A percentile compares a stretch with the other conserved stretches of the same genome.
Conservation (phyloP, 2,797 vertebrate genomes). For the Bradypodion ventrale region DNA sequence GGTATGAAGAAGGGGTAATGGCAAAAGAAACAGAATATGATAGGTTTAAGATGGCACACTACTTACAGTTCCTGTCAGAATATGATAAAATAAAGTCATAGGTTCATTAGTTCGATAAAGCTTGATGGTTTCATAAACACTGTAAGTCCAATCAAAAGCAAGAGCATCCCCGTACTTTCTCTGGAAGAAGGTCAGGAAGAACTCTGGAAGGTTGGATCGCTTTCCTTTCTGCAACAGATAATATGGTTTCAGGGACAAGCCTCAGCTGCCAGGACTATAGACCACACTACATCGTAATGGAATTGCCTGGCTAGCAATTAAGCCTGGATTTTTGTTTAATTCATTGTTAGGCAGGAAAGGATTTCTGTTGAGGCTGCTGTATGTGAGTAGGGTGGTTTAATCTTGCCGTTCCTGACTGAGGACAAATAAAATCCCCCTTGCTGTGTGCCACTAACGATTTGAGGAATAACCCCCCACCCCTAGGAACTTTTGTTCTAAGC, state of each 20-base stretch:
- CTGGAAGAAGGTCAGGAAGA: constrained; percentile 76
- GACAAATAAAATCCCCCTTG: neutral
- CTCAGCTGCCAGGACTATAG: neutral
- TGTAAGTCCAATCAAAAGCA: constrained; percentile 78
- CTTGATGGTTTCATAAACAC: constrained; percentile 71
- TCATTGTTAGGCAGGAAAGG: neutral
- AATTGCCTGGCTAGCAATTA: neutral
- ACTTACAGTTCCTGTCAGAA: constrained; percentile 76
- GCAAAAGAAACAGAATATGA: too few species aligned
- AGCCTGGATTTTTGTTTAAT: neutral
- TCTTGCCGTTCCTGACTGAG: neutral
- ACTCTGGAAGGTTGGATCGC: constrained; percentile 63
- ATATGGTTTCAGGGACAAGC: neutral
- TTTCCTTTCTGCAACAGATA: constrained; percentile 52
- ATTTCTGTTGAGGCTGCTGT: neutral
- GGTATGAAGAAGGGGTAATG: too few species aligned
- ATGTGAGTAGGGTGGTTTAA: neutral
- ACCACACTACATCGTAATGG: neutral
- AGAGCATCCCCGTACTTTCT: constrained; percentile 63
- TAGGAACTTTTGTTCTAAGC: too few species aligned
- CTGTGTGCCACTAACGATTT: too few species aligned
- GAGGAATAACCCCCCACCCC: neutral
- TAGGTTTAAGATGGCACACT: neutral
- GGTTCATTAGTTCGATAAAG: constrained; percentile 67
- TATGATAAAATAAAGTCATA: constrained; percentile 73